A percentile compares a stretch with the other conserved stretches of the same genome.
Evolutionary conservation across 2,888 invertebrate species (phyloP).

Genomic region (Stegana nigrithorax): DNA sequence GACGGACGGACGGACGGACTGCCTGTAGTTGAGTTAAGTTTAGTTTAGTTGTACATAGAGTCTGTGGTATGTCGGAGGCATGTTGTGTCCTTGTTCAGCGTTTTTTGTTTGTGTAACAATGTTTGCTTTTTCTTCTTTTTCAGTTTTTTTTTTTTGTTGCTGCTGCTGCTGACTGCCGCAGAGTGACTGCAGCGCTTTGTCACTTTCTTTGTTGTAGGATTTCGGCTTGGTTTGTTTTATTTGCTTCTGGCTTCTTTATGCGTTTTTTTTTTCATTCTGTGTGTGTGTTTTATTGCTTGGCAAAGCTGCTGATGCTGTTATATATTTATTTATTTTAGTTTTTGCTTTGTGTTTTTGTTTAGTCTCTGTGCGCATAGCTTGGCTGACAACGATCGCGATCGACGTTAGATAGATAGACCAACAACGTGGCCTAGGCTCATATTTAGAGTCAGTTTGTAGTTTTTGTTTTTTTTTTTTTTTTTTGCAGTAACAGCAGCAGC

Average conservation of each 20-base stretch:
- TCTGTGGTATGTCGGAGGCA: constrained; percentile 46
- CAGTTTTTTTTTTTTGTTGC: constrained; percentile 12
- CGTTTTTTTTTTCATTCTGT: neutral
- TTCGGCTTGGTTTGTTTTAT: too few relatives aligned
- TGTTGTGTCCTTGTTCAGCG: constrained; percentile 58
- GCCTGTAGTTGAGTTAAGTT: constrained; percentile 30
- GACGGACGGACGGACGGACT: too few relatives aligned
- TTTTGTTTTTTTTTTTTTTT: constrained; percentile 34
- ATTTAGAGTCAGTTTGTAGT: too few relatives aligned
- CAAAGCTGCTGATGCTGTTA: neutral
- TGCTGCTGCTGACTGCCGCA: too few relatives aligned
- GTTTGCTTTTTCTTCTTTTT: too few relatives aligned
- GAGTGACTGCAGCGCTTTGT: neutral
- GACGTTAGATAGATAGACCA: too few relatives aligned
- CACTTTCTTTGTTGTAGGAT: constrained; percentile 13
- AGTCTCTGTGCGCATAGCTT: neutral
- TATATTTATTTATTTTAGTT: neutral
- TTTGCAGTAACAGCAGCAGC: too few relatives aligned
- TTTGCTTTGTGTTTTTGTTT: neutral
- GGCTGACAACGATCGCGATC: neutral
- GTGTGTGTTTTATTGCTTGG: neutral
- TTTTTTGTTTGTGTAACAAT: too few relatives aligned
- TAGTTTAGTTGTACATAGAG: neutral
- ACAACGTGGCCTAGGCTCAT: too few relatives aligned
- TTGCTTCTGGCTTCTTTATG: neutral